phyloP scores from a whole-genome alignment of 2,113 vertebrate species.

The Crotalus viridis region DNA sequence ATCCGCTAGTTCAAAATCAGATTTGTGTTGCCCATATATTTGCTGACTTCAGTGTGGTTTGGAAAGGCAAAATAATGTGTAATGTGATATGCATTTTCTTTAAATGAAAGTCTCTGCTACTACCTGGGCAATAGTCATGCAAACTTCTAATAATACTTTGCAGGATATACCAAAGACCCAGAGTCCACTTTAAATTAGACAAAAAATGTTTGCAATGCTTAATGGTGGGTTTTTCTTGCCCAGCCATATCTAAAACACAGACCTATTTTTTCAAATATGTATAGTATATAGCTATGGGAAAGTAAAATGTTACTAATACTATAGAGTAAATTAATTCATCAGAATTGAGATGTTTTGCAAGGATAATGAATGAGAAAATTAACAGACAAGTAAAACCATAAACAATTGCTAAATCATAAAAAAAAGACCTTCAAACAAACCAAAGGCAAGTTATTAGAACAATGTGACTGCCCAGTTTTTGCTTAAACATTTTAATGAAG shows the following conservation, averaged over 20 bases:
- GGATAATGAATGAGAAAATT: neutral
- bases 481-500: neutral
- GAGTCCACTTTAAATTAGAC: neutral
- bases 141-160: neutral
- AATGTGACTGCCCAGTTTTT: neutral
- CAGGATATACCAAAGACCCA: neutral
- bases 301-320: neutral
- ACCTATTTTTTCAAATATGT: neutral
- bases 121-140: neutral
- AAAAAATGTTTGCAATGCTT: neutral
- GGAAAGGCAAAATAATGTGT: neutral
- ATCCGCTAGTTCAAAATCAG: neutral
- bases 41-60: neutral
- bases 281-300: neutral
- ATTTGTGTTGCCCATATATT: neutral
- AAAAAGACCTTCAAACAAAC: neutral
- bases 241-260: neutral
- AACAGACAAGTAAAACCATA: neutral
- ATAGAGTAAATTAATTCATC: neutral
- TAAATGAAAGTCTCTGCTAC: neutral
- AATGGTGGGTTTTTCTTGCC: neutral
- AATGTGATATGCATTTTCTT: neutral
- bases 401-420: neutral
- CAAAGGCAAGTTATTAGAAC: neutral
- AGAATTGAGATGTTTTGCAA: neutral